Conservation (phyloP, 2,113 vertebrate genomes). For the Gymnogyps californianus region DNA sequence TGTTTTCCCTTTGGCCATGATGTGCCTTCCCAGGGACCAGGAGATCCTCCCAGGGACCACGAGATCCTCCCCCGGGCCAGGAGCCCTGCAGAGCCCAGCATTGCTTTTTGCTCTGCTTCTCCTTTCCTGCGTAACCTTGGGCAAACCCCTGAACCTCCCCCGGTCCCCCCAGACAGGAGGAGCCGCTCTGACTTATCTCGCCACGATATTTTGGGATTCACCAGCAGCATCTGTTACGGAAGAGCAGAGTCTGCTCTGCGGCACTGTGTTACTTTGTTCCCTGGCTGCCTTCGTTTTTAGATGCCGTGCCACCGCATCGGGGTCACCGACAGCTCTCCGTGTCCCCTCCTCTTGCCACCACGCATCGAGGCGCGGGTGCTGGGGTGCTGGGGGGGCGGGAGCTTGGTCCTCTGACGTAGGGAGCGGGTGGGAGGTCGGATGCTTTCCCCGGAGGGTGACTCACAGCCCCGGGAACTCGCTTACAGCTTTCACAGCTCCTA, state of each 20-base stretch:
- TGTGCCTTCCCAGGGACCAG: background rate
- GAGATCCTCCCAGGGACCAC: background rate
- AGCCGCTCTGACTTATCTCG: background rate
- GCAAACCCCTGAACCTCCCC: background rate
- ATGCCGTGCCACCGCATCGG: rapidly evolving
- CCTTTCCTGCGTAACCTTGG: background rate
- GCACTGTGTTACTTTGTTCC: background rate
- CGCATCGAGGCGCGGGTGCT: rapidly evolving
- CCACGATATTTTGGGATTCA: background rate
- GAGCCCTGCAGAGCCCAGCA: background rate
- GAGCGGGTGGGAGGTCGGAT: background rate
- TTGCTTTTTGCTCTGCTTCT: background rate
- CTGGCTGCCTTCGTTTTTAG: background rate
- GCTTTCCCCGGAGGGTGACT: background rate
- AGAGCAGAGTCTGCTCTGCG: background rate
- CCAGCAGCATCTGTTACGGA: background rate
- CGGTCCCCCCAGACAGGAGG: background rate
- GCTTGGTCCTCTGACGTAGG: background rate
- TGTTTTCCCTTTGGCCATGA: background rate
- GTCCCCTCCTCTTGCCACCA: background rate
- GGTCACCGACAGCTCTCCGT: rapidly evolving
- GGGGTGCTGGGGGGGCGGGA: background rate
- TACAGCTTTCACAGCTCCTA: background rate
- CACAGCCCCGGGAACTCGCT: background rate
- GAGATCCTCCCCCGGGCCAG: background rate